Percentiles rank a stretch among this genome's conserved stretches.
These are phyloP conservation scores for Andrena fulva DNA, from an alignment of 2,888 invertebrate genomes.

Conservation along the genomic window DNA sequence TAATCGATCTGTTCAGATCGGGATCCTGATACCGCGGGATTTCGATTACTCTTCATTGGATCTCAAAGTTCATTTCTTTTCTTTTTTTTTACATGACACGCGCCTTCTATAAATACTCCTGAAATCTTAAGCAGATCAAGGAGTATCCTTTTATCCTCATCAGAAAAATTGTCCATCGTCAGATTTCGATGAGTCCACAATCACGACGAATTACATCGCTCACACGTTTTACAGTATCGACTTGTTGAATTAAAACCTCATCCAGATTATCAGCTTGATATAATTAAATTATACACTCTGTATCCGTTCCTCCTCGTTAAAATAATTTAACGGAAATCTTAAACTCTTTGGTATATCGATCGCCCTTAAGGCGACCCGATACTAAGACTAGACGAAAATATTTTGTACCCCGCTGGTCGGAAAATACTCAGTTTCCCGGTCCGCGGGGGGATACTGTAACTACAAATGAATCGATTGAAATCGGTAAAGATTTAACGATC, in stretches of 20 bases:
- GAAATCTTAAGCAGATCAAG: constrained; percentile 7
- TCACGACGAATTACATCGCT: constrained; percentile 33
- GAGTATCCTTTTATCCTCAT: not conserved
- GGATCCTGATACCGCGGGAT: constrained; percentile 35
- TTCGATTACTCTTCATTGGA: constrained; percentile 24
- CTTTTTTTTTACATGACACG: constrained; percentile 4
- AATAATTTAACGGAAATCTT: constrained; percentile 60
- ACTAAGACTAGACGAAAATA: constrained; percentile 77
- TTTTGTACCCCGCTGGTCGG: constrained; percentile 45
- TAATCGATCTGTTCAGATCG: constrained; percentile 32
- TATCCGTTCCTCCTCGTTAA: constrained; percentile 27
- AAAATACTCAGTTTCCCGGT: constrained; percentile 45
- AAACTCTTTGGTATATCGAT: constrained; percentile 73
- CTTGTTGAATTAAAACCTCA: constrained; percentile 11
- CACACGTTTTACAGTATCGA: constrained; percentile 7
- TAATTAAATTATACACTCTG: constrained; percentile 35
- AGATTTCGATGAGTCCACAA: constrained; percentile 17
- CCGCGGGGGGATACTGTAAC: constrained; percentile 30
- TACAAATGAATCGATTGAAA: constrained; percentile 44
- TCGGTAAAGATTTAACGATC: constrained; percentile 28
- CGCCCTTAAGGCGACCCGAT: constrained; percentile 63
- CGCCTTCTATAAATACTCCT: constrained; percentile 17
- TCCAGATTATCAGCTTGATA: constrained; percentile 22
- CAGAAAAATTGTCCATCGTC: constrained; percentile 1
- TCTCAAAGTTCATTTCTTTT: constrained; percentile 16